Percentiles rank a stretch among this genome's conserved stretches.
These are phyloP conservation scores for Zosterops japonicus DNA, from an alignment of 2,113 vertebrate species.

Conservation along the genomic window DNA sequence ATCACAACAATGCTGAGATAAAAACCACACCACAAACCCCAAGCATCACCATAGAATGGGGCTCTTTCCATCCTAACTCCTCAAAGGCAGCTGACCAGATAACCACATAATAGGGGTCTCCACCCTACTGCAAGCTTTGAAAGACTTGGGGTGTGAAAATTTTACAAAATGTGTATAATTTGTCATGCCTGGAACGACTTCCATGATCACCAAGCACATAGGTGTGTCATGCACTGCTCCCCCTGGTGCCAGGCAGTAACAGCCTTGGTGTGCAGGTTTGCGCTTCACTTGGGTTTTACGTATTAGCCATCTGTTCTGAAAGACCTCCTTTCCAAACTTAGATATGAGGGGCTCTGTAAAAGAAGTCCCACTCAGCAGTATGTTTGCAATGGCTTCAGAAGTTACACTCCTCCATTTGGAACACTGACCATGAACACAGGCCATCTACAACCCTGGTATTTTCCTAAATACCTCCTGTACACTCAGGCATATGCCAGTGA, in stretches of 20 bases:
- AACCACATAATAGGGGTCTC: slow-evolving; percentile 21
- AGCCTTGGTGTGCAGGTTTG: background rate
- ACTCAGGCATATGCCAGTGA: background rate
- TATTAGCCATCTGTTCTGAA: background rate
- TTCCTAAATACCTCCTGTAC: background rate
- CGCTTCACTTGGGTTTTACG: background rate
- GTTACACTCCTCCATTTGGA: background rate
- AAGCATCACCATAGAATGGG: background rate
- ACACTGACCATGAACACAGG: background rate
- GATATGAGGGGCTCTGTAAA: background rate
- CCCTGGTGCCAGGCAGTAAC: background rate
- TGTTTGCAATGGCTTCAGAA: background rate
- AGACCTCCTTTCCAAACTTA: background rate
- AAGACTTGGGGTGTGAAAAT: background rate
- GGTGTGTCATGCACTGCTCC: background rate
- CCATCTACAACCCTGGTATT: background rate
- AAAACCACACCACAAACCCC: slow-evolving; percentile 40
- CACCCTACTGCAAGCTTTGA: background rate
- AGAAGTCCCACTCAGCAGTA: background rate
- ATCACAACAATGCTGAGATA: slow-evolving; percentile 3
- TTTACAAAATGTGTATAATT: background rate
- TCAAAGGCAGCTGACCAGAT: slow-evolving; percentile 28
- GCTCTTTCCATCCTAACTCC: background rate
- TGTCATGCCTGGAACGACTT: background rate
- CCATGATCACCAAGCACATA: background rate